phyloP scores from a whole-genome alignment of 2,113 vertebrate genomes.

The Heterotis niloticus region DNA sequence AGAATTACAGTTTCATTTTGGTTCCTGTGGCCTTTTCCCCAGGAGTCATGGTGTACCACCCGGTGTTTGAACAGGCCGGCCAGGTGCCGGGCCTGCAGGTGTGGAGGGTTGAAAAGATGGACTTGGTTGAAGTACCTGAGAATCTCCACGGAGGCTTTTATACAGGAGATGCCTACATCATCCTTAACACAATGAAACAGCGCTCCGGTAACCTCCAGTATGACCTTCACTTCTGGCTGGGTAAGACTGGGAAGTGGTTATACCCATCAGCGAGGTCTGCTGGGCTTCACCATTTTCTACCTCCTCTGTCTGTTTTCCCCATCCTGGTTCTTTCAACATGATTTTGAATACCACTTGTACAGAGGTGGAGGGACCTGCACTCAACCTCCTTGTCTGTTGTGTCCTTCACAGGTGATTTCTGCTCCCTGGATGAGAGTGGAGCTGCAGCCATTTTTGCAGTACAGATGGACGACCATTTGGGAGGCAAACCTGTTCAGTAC shows the following conservation, averaged over 20 bases:
- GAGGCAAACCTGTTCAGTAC: conserved; percentile 74
- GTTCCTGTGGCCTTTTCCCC: conserved; percentile 36
- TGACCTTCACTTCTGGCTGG: conserved; percentile 85
- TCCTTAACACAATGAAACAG: conserved; percentile 73
- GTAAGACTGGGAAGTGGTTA: conserved; percentile 49
- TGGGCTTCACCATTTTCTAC: not conserved
- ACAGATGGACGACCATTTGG: conserved; percentile 82
- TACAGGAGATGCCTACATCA: conserved; percentile 79
- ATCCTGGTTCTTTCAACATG: not conserved
- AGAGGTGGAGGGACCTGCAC: not conserved
- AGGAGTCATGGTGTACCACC: conserved; percentile 74
- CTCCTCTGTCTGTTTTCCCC: not conserved
- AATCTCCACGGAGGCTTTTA: conserved; percentile 79
- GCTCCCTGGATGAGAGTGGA: conserved; percentile 79
- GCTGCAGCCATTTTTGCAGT: conserved; percentile 80
- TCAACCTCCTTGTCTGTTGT: not conserved
- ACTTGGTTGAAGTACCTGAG: conserved; percentile 74
- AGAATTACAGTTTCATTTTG: not conserved
- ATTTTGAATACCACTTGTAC: not conserved
- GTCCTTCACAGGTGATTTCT: conserved; percentile 66
- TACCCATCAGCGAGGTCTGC: not conserved
- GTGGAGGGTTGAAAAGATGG: conserved; percentile 85
- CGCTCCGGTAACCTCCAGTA: conserved; percentile 65
- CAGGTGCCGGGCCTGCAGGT: conserved; percentile 76
- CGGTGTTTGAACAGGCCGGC: conserved; percentile 75